Evolutionary conservation across 2,113 vertebrate species (phyloP).

Genomic region (Caranx melampygus): DNA sequence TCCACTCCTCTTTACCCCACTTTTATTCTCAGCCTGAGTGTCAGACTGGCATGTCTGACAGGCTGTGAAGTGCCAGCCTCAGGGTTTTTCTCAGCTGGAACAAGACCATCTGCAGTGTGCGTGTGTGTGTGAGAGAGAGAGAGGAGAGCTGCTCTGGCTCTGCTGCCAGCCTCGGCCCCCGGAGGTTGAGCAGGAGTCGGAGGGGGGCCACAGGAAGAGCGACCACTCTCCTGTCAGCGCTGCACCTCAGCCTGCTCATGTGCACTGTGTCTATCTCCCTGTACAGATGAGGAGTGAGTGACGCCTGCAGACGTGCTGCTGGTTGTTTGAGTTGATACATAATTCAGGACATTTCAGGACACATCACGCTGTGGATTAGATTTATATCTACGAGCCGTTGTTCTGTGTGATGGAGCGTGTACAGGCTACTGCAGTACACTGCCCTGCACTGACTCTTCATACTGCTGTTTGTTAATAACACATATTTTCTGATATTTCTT

Average conservation of each 20-base stretch:
- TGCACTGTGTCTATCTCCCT: neutral
- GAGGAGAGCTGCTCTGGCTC: constrained; percentile 13
- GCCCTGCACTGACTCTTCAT: neutral
- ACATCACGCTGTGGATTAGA: neutral
- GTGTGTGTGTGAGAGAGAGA: too few relatives aligned
- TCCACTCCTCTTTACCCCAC: neutral
- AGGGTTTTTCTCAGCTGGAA: constrained; percentile 50
- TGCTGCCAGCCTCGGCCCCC: neutral
- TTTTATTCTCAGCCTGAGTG: constrained; percentile 38
- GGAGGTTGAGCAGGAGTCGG: constrained; percentile 50
- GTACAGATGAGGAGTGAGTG: constrained; percentile 3
- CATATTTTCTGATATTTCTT: neutral
- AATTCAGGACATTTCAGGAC: constrained; percentile 12
- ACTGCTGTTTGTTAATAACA: neutral
- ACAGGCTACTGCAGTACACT: neutral
- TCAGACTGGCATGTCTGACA: constrained; percentile 56
- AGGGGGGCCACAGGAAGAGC: constrained; percentile 49
- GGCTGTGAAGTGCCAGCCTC: constrained; percentile 52
- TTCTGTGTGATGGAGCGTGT: neutral
- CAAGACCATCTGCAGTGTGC: constrained; percentile 50
- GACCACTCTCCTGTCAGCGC: constrained; percentile 24
- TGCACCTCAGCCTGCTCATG: neutral
- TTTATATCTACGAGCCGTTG: constrained; percentile 15
- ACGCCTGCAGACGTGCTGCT: constrained; percentile 15
- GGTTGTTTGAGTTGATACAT: constrained; percentile 3